A percentile compares a stretch with the other conserved stretches of the same genome.
These are phyloP conservation scores for Balearica regulorum DNA, from an alignment of 2,797 vertebrate species.

Conservation along the genomic window DNA sequence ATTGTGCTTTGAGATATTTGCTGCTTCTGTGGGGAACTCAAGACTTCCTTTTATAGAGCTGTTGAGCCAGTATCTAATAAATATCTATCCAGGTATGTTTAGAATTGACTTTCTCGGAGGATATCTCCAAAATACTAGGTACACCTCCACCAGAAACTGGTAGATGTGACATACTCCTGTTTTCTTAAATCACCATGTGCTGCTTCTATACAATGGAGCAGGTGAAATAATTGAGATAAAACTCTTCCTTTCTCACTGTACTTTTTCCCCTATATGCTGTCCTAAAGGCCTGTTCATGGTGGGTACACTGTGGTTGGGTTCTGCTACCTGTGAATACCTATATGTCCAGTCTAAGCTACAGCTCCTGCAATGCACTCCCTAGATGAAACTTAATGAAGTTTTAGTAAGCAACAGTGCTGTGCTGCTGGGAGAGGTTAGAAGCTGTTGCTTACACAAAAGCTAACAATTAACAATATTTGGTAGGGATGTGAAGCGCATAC, in stretches of 20 bases:
- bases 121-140: not conserved
- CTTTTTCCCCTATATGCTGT: accelerated
- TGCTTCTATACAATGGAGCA: accelerated
- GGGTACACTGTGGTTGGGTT: not conserved
- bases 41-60: not conserved
- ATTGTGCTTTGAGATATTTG: not conserved
- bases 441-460: not conserved
- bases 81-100: not conserved
- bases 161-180: not conserved
- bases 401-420: not conserved
- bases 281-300: not conserved
- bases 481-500: not conserved
- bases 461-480: conserved; percentile 30
- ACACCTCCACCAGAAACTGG: not conserved
- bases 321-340: not conserved
- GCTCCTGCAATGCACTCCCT: not conserved
- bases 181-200: not conserved
- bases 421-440: not conserved
- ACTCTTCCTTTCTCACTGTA: not conserved
- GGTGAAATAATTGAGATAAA: not conserved
- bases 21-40: not conserved
- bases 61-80: not conserved
- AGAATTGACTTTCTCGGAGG: not conserved
- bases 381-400: not conserved
- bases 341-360: not conserved